phyloP scores from a whole-genome alignment of 2,113 vertebrate genomes.

The Naja naja region DNA sequence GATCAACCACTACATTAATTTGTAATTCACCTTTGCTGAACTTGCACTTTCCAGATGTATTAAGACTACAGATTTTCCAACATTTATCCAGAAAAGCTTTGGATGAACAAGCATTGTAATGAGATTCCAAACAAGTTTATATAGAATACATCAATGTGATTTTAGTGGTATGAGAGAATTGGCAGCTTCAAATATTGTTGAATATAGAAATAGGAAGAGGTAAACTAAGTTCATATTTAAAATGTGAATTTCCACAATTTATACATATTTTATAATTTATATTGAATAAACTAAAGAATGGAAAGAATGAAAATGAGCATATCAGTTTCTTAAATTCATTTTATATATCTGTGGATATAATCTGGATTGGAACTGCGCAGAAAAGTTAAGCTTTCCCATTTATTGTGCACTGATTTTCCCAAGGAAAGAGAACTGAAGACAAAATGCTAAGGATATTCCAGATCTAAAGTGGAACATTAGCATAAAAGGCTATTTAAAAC shows the following conservation, averaged over 20 bases:
- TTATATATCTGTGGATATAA: not conserved
- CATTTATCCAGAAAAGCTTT: not conserved
- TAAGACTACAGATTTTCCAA: not conserved
- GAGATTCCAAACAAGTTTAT: not conserved
- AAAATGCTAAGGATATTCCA: not conserved
- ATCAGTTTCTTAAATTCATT: not conserved
- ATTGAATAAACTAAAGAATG: not conserved
- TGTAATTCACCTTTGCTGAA: not conserved
- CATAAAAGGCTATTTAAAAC: not conserved
- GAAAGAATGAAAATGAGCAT: not conserved
- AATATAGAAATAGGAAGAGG: not conserved
- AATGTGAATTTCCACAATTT: not conserved
- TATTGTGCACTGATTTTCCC: not conserved
- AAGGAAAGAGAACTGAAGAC: not conserved
- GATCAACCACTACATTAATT: not conserved
- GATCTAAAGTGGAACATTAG: not conserved
- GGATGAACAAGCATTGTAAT: not conserved
- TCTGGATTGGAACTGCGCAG: not conserved
- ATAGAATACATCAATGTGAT: not conserved
- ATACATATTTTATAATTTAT: not conserved
- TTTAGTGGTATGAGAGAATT: not conserved
- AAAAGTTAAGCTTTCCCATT: not conserved
- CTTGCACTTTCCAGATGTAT: not conserved
- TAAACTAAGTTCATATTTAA: not conserved
- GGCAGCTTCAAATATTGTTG: not conserved